Evolutionary conservation across 2,797 vertebrate genomes (phyloP).

Genomic region (Platalea minor): DNA sequence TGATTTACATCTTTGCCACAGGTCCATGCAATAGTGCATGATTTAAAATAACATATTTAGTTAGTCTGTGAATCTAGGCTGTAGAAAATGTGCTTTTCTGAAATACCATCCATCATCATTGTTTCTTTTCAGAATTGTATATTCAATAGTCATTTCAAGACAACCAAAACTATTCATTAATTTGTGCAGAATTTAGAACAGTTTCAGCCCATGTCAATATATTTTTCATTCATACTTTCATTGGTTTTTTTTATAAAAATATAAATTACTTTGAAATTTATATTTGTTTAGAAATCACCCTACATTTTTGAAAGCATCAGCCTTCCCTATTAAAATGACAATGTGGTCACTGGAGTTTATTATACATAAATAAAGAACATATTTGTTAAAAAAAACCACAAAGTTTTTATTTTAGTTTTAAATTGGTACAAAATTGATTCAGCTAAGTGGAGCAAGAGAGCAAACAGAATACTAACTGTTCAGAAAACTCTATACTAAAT

Average conservation of each 20-base stretch:
- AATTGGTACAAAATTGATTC: neutral
- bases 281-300: neutral
- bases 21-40: rapidly evolving
- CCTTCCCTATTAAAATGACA: neutral
- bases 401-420: neutral
- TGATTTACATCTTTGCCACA: neutral
- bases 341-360: neutral
- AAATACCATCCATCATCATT: neutral
- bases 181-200: neutral
- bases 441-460: neutral
- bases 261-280: neutral
- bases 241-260: neutral
- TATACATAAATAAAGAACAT: neutral
- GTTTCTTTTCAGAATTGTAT: neutral
- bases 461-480: neutral
- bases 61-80: neutral
- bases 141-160: neutral
- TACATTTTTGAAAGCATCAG: neutral
- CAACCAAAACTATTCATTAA: neutral
- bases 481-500: neutral
- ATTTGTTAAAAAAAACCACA: neutral
- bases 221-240: neutral
- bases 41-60: neutral
- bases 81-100: neutral
- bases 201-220: neutral